Evolutionary conservation across 2,797 vertebrate genomes (phyloP).

Genomic region (Picus viridis): DNA sequence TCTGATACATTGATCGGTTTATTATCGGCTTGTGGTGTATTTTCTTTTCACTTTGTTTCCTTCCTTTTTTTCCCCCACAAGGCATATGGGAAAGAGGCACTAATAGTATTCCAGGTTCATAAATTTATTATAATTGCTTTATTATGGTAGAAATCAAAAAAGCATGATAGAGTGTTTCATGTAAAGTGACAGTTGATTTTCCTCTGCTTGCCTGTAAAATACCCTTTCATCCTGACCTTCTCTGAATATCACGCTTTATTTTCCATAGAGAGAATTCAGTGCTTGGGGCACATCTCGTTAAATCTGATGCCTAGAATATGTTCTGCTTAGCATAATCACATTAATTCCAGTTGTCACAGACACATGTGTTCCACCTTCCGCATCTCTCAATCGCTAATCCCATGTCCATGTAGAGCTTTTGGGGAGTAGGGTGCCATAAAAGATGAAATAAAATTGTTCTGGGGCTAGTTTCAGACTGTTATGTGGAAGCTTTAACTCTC

Average conservation of each 20-base stretch:
- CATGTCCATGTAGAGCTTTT: conserved; percentile 2
- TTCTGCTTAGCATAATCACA: conserved; percentile 50
- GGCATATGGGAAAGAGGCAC: not conserved
- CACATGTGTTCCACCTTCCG: not conserved
- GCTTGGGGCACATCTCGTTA: conserved; percentile 44
- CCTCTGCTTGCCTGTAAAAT: not conserved
- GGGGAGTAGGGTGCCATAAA: not conserved
- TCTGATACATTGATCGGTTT: not conserved
- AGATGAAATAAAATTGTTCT: conserved; percentile 7
- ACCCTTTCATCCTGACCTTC: not conserved
- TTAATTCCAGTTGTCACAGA: conserved; percentile 43
- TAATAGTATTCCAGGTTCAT: not conserved
- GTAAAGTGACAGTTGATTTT: conserved; percentile 10
- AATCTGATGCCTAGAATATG: conserved; percentile 3
- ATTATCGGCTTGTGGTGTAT: not conserved
- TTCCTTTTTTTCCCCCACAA: not conserved
- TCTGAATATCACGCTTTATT: not conserved
- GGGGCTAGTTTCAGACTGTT: not conserved
- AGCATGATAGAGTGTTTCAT: not conserved
- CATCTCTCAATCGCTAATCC: conserved; percentile 24
- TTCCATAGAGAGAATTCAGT: conserved; percentile 1
- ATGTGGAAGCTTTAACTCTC: not conserved
- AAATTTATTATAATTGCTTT: not conserved
- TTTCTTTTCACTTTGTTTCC: not conserved
- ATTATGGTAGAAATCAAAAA: not conserved